Percentiles rank a stretch among this genome's conserved stretches.
These are phyloP conservation scores for Herminia tarsipennalis DNA, from an alignment of 2,888 invertebrate genomes.

Conservation along the genomic window DNA sequence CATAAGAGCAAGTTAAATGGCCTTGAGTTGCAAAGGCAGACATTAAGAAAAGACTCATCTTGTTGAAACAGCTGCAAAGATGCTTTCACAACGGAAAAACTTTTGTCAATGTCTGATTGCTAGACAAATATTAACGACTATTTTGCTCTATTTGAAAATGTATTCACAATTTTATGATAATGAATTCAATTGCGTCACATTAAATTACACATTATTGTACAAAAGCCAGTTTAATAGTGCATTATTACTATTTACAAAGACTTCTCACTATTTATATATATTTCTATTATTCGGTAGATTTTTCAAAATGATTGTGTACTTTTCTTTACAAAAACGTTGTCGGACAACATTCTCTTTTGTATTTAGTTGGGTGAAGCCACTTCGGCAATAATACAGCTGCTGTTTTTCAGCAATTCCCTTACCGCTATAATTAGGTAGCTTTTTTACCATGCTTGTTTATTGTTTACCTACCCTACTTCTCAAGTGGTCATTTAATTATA, in stretches of 20 bases:
- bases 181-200: slow-evolving; percentile 19
- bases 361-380: slow-evolving; percentile 39
- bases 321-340: slow-evolving; percentile 25
- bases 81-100: slow-evolving; percentile 31
- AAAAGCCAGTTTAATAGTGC: too few species aligned
- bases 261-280: neutral
- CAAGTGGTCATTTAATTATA: slow-evolving; percentile 14
- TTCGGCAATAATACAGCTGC: slow-evolving; percentile 56
- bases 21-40: slow-evolving; percentile 48
- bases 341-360: slow-evolving; percentile 27
- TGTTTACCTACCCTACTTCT: slow-evolving; percentile 10
- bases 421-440: slow-evolving; percentile 57
- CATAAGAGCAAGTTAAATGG: slow-evolving; percentile 47
- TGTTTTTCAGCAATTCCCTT: slow-evolving; percentile 58
- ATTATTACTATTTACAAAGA: slow-evolving; percentile 26
- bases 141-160: slow-evolving; percentile 15
- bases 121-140: slow-evolving; percentile 21
- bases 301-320: slow-evolving; percentile 12
- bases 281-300: neutral
- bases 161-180: neutral
- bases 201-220: slow-evolving; percentile 4
- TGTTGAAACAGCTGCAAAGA: slow-evolving; percentile 44
- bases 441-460: slow-evolving; percentile 32
- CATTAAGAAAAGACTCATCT: slow-evolving; percentile 49
- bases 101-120: slow-evolving; percentile 37